Percentiles rank a stretch among this genome's conserved stretches.
Evolutionary conservation across 2,888 invertebrate species (phyloP).

Genomic region (Tuberolachnus salignus): DNA sequence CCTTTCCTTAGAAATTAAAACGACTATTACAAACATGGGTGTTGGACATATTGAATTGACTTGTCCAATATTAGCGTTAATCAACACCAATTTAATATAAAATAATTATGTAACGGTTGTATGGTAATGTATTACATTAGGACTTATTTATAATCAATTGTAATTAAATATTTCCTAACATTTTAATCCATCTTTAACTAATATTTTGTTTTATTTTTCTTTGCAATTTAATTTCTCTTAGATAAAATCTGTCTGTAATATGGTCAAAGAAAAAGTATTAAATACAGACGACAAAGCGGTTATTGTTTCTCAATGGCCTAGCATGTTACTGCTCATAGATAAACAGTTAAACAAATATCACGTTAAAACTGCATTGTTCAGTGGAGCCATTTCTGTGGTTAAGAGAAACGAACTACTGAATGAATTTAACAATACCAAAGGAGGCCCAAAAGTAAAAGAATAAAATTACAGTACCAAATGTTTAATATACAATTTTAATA

Average conservation of each 20-base stretch:
- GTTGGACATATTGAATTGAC: too few species aligned
- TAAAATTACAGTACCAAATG: background rate
- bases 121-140: too few species aligned
- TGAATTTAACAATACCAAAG: constrained; percentile 71
- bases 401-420: constrained; percentile 74
- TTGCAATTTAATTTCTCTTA: constrained; percentile 58
- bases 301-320: constrained; percentile 93
- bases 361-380: constrained; percentile 71
- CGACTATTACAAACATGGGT: too few species aligned
- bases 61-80: too few species aligned
- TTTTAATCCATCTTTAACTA: background rate
- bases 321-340: constrained; percentile 76
- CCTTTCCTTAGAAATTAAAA: too few species aligned
- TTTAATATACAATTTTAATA: background rate
- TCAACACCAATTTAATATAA: too few species aligned
- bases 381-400: constrained; percentile 76
- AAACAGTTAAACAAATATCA: constrained; percentile 67
- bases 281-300: constrained; percentile 73
- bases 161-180: background rate
- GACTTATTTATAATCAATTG: background rate
- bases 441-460: constrained; percentile 67
- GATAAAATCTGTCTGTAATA: constrained; percentile 69
- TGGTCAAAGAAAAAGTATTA: constrained; percentile 66
- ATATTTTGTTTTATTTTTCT: background rate
- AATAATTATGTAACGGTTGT: too few species aligned